Evolutionary conservation across 2,888 invertebrate species (phyloP), one percentile per base, ranked within the genome.

Genomic region (Platypus cylindrus): DNA sequence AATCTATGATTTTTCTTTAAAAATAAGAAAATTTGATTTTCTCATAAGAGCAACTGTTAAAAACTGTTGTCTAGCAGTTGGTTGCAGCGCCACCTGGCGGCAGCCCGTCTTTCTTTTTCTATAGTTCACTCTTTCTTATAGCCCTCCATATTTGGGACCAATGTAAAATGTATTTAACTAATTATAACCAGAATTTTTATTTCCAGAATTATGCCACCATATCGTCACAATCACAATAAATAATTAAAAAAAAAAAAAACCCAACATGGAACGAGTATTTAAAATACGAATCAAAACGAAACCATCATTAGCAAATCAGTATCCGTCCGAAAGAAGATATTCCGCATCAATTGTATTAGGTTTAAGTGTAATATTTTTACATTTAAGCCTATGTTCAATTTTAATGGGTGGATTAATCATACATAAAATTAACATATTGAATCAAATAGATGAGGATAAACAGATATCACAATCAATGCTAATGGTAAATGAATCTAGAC

Each of bases 281-380:
- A 74, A 75, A 45, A 71, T 77, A 40, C 73, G 72, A 63, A 73
- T 75, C 50, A 71, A 71, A 54, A 70, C 73, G 5, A 69, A 71
- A 53, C 71, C 71, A 2, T 68, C 72, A 46, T 66, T 71, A 2
- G 62, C 70, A 38, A 60, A 62, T n/a, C 50, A 71, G 20, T 75
- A 73, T 46, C 77, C 77, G 1, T 76, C 76, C 1, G 77, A 78
- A 52, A 58, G 76, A 43, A 61, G 75, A 34, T 77, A 77, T 49
- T 76, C 76, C 0, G 75, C 77, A 1, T 74, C 75, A 0, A 75
- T 73, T 0, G 75, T 77, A 1, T 67, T 73, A 3, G 77, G 77
- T 1, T 51, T 78, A 22, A 71, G 73, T 2, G 68, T 73, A 56
- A 68, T 76, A 0, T 75, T 75, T 46, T 60, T 75, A 5, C 68